Base-by-base conservation (phyloP, 2,113 vertebrate species). In the Entosphenus tridentatus region DNA sequence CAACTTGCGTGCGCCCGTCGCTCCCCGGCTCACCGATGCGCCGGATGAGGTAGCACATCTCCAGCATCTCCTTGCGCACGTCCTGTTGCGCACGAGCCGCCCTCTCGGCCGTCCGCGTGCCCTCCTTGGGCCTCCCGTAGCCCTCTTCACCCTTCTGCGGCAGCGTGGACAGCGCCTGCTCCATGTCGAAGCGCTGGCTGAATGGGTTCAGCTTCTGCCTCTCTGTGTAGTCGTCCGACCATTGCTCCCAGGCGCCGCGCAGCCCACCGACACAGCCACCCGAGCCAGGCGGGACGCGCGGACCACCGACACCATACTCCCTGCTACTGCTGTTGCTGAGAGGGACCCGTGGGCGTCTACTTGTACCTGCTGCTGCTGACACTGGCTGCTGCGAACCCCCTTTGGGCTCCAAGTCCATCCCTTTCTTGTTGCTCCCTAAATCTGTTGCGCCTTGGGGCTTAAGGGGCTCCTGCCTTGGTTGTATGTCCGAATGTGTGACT, bases 171-270 rank as follows among this genome's bases (percentile, higher is more conserved):
- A 91, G 88, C 76, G 91, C 89, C 74, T 87, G 79, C 11, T 89
- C 76, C 0, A 84, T 81, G 75, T 97, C 93, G 18, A 96, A 97
- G 8, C 89, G 86, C 3, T 95, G 87, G 0, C 91, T 96, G 82
- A 96, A 97, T 56, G 91, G 93, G 73, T 97, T 97, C 12, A 96
- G 82, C 73, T 87, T 93, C 77, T 97, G 93, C 1, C 70, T 85
- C 0, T 74, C 69, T 0, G 80, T 78, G 77, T 96, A 87, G 12
- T 88, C 82, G 0, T 88, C 81, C 0, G 87, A 85, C 93, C 93
- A 96, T 68, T 79, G 81, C 72, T 96, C 86, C 93, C 90, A 97
- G 57, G 77, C 80, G 65, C 81, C 84, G 67, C 76, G 80, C 70
- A 86, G 78, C 74, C 84, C 81, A 0, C 57, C 57, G 71, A 77